Conservation (phyloP, 2,797 vertebrate species). For the Phataginus tetradactyla region DNA sequence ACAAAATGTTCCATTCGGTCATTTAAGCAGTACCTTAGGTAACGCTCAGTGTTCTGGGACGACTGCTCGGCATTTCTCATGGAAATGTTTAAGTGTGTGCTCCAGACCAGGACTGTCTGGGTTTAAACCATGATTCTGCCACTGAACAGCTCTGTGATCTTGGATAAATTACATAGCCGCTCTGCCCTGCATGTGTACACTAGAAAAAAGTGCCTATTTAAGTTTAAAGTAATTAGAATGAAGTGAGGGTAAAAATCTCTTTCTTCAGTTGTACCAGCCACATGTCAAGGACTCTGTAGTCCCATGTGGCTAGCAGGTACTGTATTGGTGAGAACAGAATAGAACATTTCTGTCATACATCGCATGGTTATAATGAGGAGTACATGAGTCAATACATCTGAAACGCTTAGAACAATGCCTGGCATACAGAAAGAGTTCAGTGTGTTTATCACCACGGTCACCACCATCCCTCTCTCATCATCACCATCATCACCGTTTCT, state of each 20-base stretch:
- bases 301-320: neutral
- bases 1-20: neutral
- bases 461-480: neutral
- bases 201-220: neutral
- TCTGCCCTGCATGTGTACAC: neutral
- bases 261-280: neutral
- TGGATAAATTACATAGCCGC: neutral
- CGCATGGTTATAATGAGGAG: neutral
- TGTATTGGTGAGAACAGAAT: neutral
- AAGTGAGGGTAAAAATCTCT: neutral
- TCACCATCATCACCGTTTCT: neutral
- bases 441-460: neutral
- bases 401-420: neutral
- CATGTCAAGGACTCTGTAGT: neutral
- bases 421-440: accelerated
- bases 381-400: neutral
- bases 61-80: neutral
- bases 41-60: neutral
- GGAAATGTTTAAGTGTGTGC: neutral
- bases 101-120: neutral
- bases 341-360: neutral
- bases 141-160: neutral
- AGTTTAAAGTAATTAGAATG: neutral
- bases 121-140: neutral
- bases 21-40: neutral